phyloP scores from a whole-genome alignment of 1,140 invertebrate genomes.

The Vollenhovia emeryi region DNA sequence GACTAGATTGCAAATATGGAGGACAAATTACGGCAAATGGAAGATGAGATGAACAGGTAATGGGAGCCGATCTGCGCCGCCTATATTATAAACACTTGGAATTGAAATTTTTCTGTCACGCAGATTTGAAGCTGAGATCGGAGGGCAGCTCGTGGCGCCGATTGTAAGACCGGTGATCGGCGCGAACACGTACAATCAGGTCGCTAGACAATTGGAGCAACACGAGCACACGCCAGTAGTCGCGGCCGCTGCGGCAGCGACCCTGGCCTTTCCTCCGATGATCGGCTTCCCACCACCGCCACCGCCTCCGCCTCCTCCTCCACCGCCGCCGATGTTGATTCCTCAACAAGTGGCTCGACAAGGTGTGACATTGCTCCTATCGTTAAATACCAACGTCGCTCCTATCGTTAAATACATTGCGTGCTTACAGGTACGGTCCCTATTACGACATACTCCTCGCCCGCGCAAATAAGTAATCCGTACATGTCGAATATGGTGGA shows the following conservation, averaged over 20 bases:
- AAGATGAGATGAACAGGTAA: slow-evolving; percentile 94
- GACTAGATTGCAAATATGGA: slow-evolving; percentile 76
- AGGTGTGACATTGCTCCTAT: no score
- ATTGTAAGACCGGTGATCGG: slow-evolving; percentile 88
- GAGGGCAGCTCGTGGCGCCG: slow-evolving; percentile 86
- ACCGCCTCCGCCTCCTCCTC: slow-evolving; percentile 87
- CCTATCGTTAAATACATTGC: no score
- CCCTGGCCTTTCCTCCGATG: slow-evolving; percentile 78
- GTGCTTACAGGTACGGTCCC: slow-evolving; percentile 77
- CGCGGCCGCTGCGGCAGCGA: slow-evolving; percentile 79
- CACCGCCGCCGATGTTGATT: slow-evolving; percentile 86
- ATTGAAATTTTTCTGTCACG: no score
- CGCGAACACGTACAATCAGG: slow-evolving; percentile 88
- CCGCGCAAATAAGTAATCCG: slow-evolving; percentile 82
- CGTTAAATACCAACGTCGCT: no score
- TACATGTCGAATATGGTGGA: slow-evolving; percentile 81
- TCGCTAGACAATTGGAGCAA: slow-evolving; percentile 88
- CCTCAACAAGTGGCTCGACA: slow-evolving; percentile 87
- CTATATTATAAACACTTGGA: no score
- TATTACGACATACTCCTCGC: slow-evolving; percentile 83
- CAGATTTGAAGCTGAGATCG: slow-evolving; percentile 95
- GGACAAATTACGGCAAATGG: slow-evolving; percentile 89
- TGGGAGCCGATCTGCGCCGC: no score
- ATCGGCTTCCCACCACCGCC: slow-evolving; percentile 84
- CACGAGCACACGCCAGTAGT: slow-evolving; percentile 82